These are phyloP conservation scores for Agrochola lota DNA, from an alignment of 2,888 invertebrate species.

Conservation along the genomic window DNA sequence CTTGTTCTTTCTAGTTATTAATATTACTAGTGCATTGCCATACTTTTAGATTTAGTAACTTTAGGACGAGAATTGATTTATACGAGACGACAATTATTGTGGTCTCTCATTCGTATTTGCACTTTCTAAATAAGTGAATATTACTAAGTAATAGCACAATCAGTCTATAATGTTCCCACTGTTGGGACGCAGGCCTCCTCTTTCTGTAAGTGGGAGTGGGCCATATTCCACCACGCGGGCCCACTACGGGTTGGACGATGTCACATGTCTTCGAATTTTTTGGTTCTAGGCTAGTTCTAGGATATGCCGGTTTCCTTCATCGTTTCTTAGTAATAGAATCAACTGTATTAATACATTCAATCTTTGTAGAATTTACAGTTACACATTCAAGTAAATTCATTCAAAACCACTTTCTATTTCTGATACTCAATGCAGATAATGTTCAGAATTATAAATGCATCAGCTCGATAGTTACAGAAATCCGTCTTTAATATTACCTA, in stretches of 20 bases:
- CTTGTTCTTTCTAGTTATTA: too few species aligned
- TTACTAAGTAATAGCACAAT: background rate
- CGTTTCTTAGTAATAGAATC: too few species aligned
- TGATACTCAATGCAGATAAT: background rate
- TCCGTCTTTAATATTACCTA: background rate
- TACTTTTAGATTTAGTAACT: background rate
- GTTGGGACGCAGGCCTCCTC: too few species aligned
- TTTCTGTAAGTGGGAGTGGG: too few species aligned
- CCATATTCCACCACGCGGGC: too few species aligned
- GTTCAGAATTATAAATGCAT: conserved; percentile 2
- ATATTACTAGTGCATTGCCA: background rate
- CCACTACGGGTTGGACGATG: too few species aligned
- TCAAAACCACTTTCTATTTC: background rate
- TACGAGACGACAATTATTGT: background rate
- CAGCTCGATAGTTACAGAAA: too few species aligned
- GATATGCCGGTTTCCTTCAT: too few species aligned
- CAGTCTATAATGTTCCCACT: too few species aligned
- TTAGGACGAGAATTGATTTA: too few species aligned
- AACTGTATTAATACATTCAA: background rate
- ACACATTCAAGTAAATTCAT: background rate
- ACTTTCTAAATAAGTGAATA: background rate
- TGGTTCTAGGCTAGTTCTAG: too few species aligned
- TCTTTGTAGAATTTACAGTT: background rate
- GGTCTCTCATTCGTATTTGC: background rate
- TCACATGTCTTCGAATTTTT: too few species aligned